Base-by-base conservation (phyloP, 2,113 vertebrate genomes). In the Cynocephalus volans region DNA sequence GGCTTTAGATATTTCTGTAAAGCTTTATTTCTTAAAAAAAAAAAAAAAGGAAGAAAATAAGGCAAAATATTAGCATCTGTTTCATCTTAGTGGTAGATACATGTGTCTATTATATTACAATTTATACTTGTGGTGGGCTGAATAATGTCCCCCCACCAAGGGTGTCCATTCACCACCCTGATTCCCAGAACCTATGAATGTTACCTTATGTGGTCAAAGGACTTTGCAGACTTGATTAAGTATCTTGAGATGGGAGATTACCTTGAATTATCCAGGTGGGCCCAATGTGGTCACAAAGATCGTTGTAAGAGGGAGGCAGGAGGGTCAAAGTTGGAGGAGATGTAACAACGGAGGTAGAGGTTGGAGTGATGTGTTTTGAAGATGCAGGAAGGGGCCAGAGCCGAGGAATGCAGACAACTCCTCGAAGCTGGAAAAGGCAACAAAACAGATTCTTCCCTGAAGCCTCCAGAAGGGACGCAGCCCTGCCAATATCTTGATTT, bases 21-120 rank as follows among this genome's bases (percentile, higher is more conserved):
- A 84, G 31, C 21, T 91, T 69, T 93, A 21, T 84, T 52, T 86
- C 41, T 18, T 58, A 64, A 64, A 56, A 15, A 45, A 3, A 41
- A 41, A 67, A 52, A 15, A 88, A 64, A 92, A 60, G 26, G 50
- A 95, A 48, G 50, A 67, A 94, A 94, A 69, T 1, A 56, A 91
- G 54, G 62, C 62, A 92, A 77, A 69, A 33, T 77, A 52, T 83
- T 70, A 33, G 48, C 62, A 84, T 50, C 54, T 36, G 15, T 50
- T 65, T 75, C 58, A 84, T 60, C 48, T 67, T 72, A 67, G 54
- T 21, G 50, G 80, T 60, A 31, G 58, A 58, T 18, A 65, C 31
- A 36, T 69, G n/a, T 56, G 64, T 13, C 81, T n/a, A 26, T 60
- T 21, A 23, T n/a, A n/a, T 64, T n/a, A 26, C 5, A 45, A n/a